Evolutionary conservation across 2,888 invertebrate genomes (phyloP), one percentile per base, ranked within the genome.

Genomic region (Papilio gigon): DNA sequence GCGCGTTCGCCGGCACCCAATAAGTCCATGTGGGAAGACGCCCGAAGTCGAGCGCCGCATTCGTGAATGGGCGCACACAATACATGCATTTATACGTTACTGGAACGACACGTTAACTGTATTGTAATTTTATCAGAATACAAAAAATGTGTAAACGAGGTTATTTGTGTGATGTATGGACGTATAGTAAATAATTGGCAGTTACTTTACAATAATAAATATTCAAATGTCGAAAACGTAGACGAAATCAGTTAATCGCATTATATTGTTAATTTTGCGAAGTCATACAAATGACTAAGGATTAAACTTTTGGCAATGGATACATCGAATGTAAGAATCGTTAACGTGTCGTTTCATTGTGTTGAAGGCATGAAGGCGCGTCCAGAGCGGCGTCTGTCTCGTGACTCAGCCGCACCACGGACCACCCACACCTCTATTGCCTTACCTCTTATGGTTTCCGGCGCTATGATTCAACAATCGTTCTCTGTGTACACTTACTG

Each of bases 51-150:
- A 75, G 70, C 71, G 61, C 44, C 25, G 27, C 67, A 30, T 75
- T 79, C 77, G 84, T 86, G 84, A 85, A 87, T 87, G 84, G 81
- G 78, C 77, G 79, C 79, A 77, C 76, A 85, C 81, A 85, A 85
- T 84, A 77, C 75, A 77, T 74, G 17, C 20, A 12, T 47, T 64
- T 63, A 20, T 74, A 76, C 76, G 75, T 71, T 70, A 76, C 75
- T 50, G 17, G 14, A 2, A 33, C 66, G 44, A 47, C 20, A 44
- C 59, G 47, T 35, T 12, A 59, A 42, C 53, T 53, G n/a, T n/a
- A 56, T 56, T 37, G 17, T 27, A 53, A 17, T 65, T 20, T 14
- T 20, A 5, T 5, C 20, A 61, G 17, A n/a, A 42, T 22, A 22
- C 3, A 2, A 22, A 12, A 47, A 12, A 47, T 4, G 12, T 47